phyloP scores from a whole-genome alignment of 2,797 vertebrate species.

The Urosaurus nigricauda region DNA sequence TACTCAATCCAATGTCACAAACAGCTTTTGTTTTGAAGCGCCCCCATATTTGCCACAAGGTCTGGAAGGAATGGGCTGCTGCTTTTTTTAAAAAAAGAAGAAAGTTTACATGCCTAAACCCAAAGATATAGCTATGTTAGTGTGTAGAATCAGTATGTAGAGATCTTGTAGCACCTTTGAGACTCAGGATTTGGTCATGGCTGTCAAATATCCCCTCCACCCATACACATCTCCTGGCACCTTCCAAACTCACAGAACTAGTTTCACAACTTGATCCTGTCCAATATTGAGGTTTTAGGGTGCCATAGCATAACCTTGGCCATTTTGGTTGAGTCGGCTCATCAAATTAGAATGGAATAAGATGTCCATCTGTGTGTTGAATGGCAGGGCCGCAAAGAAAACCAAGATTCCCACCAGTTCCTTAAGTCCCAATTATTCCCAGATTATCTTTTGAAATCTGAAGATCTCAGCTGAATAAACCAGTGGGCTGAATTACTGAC shows the following conservation, averaged over 20 bases:
- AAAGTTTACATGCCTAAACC: no score
- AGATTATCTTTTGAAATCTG: conserved; percentile 95
- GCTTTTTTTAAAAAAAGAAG: background rate
- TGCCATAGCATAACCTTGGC: conserved; percentile 78
- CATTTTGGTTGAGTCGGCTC: conserved; percentile 73
- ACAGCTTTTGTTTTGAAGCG: background rate
- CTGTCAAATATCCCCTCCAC: no score
- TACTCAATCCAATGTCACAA: background rate
- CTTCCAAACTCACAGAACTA: background rate
- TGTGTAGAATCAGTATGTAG: no score
- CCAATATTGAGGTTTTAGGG: conserved; percentile 81
- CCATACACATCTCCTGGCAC: no score
- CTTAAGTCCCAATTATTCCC: conserved; percentile 93
- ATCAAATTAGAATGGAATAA: conserved; percentile 84
- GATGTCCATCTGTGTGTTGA: conserved; percentile 88
- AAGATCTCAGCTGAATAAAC: conserved; percentile 91
- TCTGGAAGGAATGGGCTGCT: background rate
- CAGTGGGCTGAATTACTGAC: conserved; percentile 87
- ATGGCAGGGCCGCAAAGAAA: conserved; percentile 80
- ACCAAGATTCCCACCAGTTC: conserved; percentile 88
- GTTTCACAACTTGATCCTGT: background rate
- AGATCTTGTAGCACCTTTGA: no score
- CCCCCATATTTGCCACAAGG: background rate
- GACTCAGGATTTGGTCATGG: no score
- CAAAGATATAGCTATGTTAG: no score